Base-by-base conservation (phyloP, 1,140 invertebrate species). In the Ips typographus region DNA sequence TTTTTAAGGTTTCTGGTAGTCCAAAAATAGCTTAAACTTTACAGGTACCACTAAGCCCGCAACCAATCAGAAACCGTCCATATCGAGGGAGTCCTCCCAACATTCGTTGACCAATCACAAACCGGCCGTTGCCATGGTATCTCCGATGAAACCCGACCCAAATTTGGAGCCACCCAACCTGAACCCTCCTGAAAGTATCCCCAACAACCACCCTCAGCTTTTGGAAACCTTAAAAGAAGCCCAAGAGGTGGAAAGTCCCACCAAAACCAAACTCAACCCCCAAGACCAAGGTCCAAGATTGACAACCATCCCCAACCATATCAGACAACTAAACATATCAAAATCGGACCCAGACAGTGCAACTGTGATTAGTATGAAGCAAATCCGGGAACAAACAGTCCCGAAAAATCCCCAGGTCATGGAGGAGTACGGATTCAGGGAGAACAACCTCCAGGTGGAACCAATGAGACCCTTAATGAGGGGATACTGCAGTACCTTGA, bases 391-490 rank as follows among this genome's bases (percentile, higher is more conserved):
- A 44, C 57, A 62, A 38, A 66, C 37, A 22, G 63, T 8, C 40
- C 4, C 22, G 6, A 52, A 40, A 5, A 75, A 60, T 36, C 55
- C 47, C 4, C 57, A 62, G 41, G 62, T 44, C 47, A 71, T 51
- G 43, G 55, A 56, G 3, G 60, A 69, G 39, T 39, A 55, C 6
- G 58, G 56, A 38, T 56, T 60, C 81, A 5, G 77, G 82, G 89
- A 88, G 40, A 90, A 91, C 57, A 89, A 92, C 73, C 91, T 93
- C 80, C 90, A 90, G 75, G 90, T 95, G n/a, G 89, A 95, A 78
- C 94, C 95, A 0, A 96, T 98, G 94, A 88, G 93, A 72, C 94
- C 94, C 0, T 82, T 98, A 49, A 82, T 95, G 8, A 81, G 91
- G 64, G 92, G 90, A 37, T 94, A 94, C 75, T 91, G 89, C 69